Evolutionary conservation across 1,140 invertebrate genomes (phyloP).

Genomic region (Protaetia brevitarsis): DNA sequence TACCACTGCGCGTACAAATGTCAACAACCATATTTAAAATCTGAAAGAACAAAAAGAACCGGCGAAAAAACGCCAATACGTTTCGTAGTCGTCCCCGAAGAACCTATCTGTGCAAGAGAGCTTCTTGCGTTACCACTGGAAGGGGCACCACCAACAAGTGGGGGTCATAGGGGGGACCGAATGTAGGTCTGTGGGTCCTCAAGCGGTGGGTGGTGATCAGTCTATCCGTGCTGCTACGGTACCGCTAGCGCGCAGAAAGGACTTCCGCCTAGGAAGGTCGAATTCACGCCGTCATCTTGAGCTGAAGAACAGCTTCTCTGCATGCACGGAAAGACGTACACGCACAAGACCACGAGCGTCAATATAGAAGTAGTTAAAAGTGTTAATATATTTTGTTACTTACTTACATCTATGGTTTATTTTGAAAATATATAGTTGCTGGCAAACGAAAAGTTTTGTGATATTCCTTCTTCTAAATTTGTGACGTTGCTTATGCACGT

Average conservation of each 20-base stretch:
- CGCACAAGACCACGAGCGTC: neutral
- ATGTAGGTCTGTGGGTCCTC: constrained; percentile 40
- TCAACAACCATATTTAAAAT: constrained; percentile 15
- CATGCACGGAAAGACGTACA: constrained; percentile 9
- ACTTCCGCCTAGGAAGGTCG: constrained; percentile 40
- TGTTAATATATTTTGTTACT: neutral
- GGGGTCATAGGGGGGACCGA: constrained; percentile 38
- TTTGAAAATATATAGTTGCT: neutral
- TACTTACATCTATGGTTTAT: neutral
- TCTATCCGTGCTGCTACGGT: constrained; percentile 36
- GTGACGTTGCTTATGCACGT: neutral
- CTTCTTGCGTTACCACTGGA: constrained; percentile 19
- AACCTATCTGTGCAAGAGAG: constrained; percentile 8
- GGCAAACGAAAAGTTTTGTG: neutral
- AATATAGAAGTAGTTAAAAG: neutral
- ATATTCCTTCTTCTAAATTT: neutral
- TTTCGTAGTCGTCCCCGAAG: neutral
- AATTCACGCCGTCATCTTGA: constrained; percentile 7
- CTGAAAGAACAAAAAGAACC: constrained; percentile 7
- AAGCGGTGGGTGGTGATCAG: constrained; percentile 40
- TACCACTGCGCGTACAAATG: neutral
- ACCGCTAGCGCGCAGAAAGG: constrained; percentile 38
- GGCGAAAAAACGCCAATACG: neutral
- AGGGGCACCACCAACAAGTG: constrained; percentile 24
- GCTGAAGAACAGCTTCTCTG: constrained; percentile 8